Base-by-base conservation (phyloP, 2,888 invertebrate species). In the Conops quadrifasciatus region DNA sequence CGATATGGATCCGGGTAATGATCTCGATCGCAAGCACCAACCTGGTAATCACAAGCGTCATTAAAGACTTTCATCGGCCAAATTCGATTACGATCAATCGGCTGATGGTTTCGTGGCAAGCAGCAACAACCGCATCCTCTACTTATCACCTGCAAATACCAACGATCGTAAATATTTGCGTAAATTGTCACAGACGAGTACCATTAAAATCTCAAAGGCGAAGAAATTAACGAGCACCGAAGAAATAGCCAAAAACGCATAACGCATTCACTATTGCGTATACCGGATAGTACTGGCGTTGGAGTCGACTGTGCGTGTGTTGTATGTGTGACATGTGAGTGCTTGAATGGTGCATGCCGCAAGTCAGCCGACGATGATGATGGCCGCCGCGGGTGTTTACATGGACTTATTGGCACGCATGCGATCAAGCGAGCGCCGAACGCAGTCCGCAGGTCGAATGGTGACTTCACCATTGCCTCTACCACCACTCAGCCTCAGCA, bases 341-440 rank as follows among this genome's bases (percentile, higher is more conserved):
- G 49, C 49, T 1, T n/a, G 45, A 26, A 47, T 58, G 58, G n/a
- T 59, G 36, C 59, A 26, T 56, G 45, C 45, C 59, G 11, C 66
- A 56, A 56, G 36, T 53, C 67, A 21, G n/a, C 26, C 28, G 59
- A 30, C 47, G 53, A 53, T n/a, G 45, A 11, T 13, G 45, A 43
- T 43, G 19, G 67, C n/a, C 67, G 59, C 81, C 78, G 79, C 80
- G 80, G 81, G 80, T 80, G 81, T 81, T 80, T 80, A 81, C 79
- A 81, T 75, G 77, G 80, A 81, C 79, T 80, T 80, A 80, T 80
- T 81, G 77, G 75, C 79, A 74, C 79, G 79, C 76, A 63, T n/a
- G n/a, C n/a, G 47, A 53, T 21, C 53, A 24, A 7, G 53, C 53
- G 68, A 63, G 62, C 30, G n/a, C n/a, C n/a, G 45, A 26, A 11